These are phyloP conservation scores for Drosophila fulvimacula DNA, from an alignment of 2,888 invertebrate genomes.

Conservation along the genomic window DNA sequence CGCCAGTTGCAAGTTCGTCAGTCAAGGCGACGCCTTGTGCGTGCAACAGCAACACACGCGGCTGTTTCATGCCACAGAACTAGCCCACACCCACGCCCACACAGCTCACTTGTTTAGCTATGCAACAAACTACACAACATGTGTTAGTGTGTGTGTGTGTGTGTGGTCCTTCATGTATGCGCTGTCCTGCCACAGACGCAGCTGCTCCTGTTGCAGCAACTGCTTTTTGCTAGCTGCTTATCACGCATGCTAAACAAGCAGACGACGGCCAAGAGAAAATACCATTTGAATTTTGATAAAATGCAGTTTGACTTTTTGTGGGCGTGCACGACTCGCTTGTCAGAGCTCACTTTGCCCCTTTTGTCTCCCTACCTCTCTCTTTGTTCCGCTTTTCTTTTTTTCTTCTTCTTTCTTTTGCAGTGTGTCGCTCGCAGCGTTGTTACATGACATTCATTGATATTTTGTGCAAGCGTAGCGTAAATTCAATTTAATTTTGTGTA, in stretches of 20 bases:
- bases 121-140: conserved; percentile 54
- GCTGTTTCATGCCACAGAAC: conserved; percentile 4
- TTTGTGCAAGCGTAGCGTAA: conserved; percentile 74
- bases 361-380: neutral
- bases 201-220: conserved; percentile 30
- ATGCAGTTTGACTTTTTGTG: conserved; percentile 69
- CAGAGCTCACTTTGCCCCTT: neutral
- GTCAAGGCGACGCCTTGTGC: conserved; percentile 42
- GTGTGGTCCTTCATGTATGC: conserved; percentile 35
- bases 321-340: conserved; percentile 25
- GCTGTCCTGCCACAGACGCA: conserved; percentile 42
- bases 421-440: conserved; percentile 43
- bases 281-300: conserved; percentile 79
- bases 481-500: conserved; percentile 78
- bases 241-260: conserved; percentile 76
- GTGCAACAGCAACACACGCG: conserved; percentile 26
- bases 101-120: conserved; percentile 43
- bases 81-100: conserved; percentile 11
- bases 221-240: conserved; percentile 68
- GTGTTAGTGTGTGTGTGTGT: neutral
- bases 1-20: conserved; percentile 34
- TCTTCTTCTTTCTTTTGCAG: conserved; percentile 11
- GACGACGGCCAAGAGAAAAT: conserved; percentile 57
- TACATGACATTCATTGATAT: conserved; percentile 75
- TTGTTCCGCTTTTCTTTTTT: conserved; percentile 10